These are phyloP conservation scores for Luperina testacea DNA, from an alignment of 2,888 invertebrate species.

Conservation along the genomic window DNA sequence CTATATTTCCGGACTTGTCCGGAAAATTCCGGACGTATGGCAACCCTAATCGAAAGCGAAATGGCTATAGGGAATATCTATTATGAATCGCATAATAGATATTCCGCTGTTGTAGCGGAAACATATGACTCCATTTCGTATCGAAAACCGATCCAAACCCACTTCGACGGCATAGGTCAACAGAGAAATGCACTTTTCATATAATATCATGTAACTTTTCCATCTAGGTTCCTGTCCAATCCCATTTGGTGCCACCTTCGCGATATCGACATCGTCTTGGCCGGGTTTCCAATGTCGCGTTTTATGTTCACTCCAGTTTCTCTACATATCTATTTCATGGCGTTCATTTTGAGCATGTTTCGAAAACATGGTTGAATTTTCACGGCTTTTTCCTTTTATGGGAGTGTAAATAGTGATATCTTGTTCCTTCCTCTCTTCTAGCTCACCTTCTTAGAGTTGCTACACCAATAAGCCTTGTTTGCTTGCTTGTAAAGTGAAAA, in stretches of 20 bases:
- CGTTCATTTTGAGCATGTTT: conserved; percentile 33
- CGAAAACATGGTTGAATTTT: conserved; percentile 15
- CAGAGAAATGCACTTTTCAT: conserved; percentile 55
- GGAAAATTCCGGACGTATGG: too few species aligned
- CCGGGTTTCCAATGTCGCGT: conserved; percentile 50
- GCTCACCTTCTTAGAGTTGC: neutral
- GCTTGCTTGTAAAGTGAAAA: neutral
- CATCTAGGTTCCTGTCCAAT: conserved; percentile 53
- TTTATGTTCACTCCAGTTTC: conserved; percentile 46
- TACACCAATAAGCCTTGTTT: neutral
- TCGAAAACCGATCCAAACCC: conserved; percentile 36
- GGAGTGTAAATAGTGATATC: neutral
- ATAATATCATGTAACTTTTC: conserved; percentile 52
- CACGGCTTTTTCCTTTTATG: conserved; percentile 10
- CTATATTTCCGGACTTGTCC: too few species aligned
- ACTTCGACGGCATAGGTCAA: conserved; percentile 28
- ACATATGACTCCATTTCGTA: conserved; percentile 17
- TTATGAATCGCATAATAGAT: conserved; percentile 14
- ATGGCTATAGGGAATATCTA: too few species aligned
- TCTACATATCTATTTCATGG: conserved; percentile 42
- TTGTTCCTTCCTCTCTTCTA: neutral
- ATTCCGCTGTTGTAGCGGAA: conserved; percentile 11
- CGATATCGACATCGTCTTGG: conserved; percentile 41
- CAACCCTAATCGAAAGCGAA: neutral
- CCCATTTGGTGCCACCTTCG: conserved; percentile 53